Base-by-base conservation (phyloP, 2,888 invertebrate species). In the Sepiola atlantica region DNA sequence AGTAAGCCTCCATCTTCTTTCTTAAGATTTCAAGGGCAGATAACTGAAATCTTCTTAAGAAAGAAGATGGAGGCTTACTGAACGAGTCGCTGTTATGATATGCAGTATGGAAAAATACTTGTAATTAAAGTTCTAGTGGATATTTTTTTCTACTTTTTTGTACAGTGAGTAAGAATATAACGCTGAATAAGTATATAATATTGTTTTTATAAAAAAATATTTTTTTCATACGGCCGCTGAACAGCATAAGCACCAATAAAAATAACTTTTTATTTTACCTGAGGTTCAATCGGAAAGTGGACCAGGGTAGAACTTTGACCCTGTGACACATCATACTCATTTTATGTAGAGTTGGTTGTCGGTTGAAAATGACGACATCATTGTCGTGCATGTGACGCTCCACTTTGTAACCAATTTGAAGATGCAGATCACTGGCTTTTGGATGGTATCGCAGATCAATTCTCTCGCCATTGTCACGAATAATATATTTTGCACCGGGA, bases 321-420 rank as follows among this genome's bases (percentile, higher is more conserved):
- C 97, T 97, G 98, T 99, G 99, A 95, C 99, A 99, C 99, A 99
- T 99, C 99, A 99, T 99, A 98, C 99, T 99, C 99, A 99, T 99
- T 98, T 99, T 99, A 98, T 99, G 99, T 14, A 99, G 98, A 3
- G 99, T 99, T 0, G 99, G 99, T 97, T 99, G 99, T 95, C 99
- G 98, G 98, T 99, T 99, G 98, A 99, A 99, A 96, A 99, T 99
- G 35, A 99, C 99, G 95, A 99, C 98, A 97, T 99, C 99, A 95
- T 99, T 99, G 97, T 99, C 99, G 95, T 99, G 98, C 97, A 99
- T 98, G 97, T 99, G 99, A 90, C 99, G 98, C 97, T 99, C 99
- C 0, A 99, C 99, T 96, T 97, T 97, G 95, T 97, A 97, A n/a
- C 97, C 97, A 95, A 97, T 96, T 96, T 97, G 97, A 32, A 97